Evolutionary conservation across 92 coral and sea anemone genomes (phyloP), one percentile per base, ranked within the genome.

Genomic region (Phenganax stokvisi): DNA sequence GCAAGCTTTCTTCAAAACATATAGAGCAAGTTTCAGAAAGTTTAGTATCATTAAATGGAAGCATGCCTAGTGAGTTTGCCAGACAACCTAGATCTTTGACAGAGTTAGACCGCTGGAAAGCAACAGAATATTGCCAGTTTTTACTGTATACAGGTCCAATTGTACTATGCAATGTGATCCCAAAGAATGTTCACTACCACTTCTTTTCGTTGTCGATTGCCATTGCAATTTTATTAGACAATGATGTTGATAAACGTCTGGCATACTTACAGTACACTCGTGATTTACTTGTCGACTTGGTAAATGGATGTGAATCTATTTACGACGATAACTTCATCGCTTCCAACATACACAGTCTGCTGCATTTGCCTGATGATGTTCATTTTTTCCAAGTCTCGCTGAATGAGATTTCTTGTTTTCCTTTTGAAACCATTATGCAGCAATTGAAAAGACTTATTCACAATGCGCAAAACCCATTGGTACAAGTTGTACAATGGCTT

Each of bases 1-100:
- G 77, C 44, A 72, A 54, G 20, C 44, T 72, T 9, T 72, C 77
- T 72, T 51, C 77, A 28, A 57, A 44, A 29, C 56, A 51, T 7
- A 13, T 72, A 2, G 5, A 0, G 1, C 56, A 72, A 12, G 44
- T 72, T 2, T 72, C 77, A 15, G 15, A 17, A 1, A 3, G 7
- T 10, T 27, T 72, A 12, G 9, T 6, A 3, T 4, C 37, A 2
- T 54, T 72, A 12, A 2, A 52, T 10, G 77, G 77, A 3, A 15
- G 28, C 5, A 72, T 72, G 77, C 77, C 77, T 4, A 72, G 77
- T 72, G 77, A 72, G 9, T 66, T 66, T 30, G 72, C 72, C 30
- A 20, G 72, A 2, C 65, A 59, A 59, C 65, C 65, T 59, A 13
- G 65, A 3, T 59, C 65, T 13, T 20, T 59, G 65, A 1, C 4